These are phyloP conservation scores for Drosophila kuntzei DNA, from an alignment of 2,888 invertebrate genomes.

Conservation along the genomic window DNA sequence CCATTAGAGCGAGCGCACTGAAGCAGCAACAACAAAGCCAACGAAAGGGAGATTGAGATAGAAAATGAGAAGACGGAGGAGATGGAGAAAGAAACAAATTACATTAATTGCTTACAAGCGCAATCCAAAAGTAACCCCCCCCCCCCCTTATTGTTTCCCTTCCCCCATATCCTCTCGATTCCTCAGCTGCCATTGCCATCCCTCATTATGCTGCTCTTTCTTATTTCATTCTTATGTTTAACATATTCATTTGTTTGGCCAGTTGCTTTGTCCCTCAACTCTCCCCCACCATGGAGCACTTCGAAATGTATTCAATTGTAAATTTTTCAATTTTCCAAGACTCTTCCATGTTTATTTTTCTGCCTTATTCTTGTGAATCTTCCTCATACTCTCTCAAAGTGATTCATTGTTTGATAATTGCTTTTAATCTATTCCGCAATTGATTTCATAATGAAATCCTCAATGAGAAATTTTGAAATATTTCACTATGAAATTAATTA, in stretches of 20 bases:
- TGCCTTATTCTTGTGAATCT: slow-evolving; percentile 17
- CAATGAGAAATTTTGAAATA: slow-evolving; percentile 13
- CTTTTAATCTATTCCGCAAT: slow-evolving; percentile 49
- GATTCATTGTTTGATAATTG: slow-evolving; percentile 69
- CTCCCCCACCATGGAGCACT: slow-evolving; percentile 8
- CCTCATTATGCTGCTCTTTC: slow-evolving; percentile 12
- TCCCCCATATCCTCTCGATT: slow-evolving; percentile 7
- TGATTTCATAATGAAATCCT: slow-evolving; percentile 31
- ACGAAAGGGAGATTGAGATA: neutral
- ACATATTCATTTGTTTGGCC: slow-evolving; percentile 51
- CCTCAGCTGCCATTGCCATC: slow-evolving; percentile 1
- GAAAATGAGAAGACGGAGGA: neutral
- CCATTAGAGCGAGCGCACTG: slow-evolving; percentile 47
- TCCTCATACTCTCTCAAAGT: neutral
- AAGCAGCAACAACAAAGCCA: slow-evolving; percentile 9
- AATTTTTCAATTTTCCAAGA: slow-evolving; percentile 45
- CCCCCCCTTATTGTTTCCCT: too few relatives aligned
- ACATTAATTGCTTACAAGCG: slow-evolving; percentile 73
- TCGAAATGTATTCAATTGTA: slow-evolving; percentile 64
- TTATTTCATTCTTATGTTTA: slow-evolving; percentile 26
- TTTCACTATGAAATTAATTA: slow-evolving; percentile 59
- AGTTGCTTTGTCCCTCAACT: neutral
- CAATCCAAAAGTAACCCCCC: slow-evolving; percentile 28
- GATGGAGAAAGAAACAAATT: slow-evolving; percentile 55
- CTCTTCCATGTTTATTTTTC: slow-evolving; percentile 35